phyloP scores from a whole-genome alignment of 2,797 vertebrate genomes.

The Amblyraja radiata region DNA sequence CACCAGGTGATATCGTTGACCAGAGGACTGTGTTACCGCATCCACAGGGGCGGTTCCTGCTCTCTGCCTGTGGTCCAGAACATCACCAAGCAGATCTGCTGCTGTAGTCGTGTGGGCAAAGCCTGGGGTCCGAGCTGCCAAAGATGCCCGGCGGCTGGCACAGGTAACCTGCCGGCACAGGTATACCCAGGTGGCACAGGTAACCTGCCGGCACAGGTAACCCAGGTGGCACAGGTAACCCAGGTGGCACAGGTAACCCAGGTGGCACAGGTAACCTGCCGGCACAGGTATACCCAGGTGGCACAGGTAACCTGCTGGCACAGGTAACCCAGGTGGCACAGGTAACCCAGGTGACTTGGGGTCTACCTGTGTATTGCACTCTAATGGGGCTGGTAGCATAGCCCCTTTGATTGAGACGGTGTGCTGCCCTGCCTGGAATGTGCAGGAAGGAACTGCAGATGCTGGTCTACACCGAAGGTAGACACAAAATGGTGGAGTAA shows the following conservation, averaged over 20 bases:
- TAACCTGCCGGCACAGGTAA: too few relatives aligned
- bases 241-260: too few relatives aligned
- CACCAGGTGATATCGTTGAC: constrained; percentile 73
- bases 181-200: too few relatives aligned
- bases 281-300: too few relatives aligned
- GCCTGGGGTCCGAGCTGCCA: constrained; percentile 83
- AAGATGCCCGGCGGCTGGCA: constrained; percentile 75
- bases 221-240: too few relatives aligned
- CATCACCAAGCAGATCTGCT: constrained; percentile 97
- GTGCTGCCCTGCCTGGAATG: neutral
- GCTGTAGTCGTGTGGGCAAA: constrained; percentile 93
- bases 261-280: too few relatives aligned
- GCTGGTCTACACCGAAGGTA: too few relatives aligned
- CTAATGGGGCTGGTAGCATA: neutral
- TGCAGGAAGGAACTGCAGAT: too few relatives aligned
- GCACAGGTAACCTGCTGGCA: too few relatives aligned
- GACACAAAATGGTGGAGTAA: too few relatives aligned
- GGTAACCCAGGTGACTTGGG: too few relatives aligned
- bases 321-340: too few relatives aligned
- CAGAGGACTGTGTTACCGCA: constrained; percentile 82
- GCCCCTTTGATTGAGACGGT: neutral
- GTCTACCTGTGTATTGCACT: neutral
- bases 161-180: constrained; percentile 58
- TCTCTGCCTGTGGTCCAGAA: constrained; percentile 74
- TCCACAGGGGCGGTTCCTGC: constrained; percentile 61